Conservation (phyloP, 2,888 invertebrate species). For the Deroplatys truncata region DNA sequence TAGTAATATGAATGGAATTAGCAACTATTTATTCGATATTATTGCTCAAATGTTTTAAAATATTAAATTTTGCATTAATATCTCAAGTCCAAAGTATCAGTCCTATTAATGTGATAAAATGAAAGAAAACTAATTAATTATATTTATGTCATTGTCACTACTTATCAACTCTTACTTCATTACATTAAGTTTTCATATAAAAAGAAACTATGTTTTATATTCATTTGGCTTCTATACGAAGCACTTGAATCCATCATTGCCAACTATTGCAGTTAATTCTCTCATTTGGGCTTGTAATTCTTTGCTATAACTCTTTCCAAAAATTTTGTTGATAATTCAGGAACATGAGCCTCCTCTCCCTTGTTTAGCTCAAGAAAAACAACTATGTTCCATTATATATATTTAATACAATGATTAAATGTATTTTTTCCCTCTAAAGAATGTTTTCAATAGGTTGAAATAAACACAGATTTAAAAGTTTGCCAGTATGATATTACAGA, state of each 20-base stretch:
- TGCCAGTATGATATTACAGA: background rate
- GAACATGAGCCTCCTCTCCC: background rate
- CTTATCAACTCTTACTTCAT: background rate
- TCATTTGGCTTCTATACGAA: background rate
- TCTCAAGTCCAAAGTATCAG: conserved; percentile 4
- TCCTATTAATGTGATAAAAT: background rate
- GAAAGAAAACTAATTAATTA: background rate
- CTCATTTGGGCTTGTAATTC: background rate
- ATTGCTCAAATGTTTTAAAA: conserved; percentile 12
- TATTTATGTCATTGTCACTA: background rate
- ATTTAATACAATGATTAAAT: background rate
- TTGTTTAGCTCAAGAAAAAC: background rate
- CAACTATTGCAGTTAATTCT: background rate
- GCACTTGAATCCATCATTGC: background rate
- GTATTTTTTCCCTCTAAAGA: background rate
- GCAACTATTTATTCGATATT: background rate
- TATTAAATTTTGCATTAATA: conserved; percentile 9
- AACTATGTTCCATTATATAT: background rate
- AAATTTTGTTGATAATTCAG: background rate
- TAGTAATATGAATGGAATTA: background rate
- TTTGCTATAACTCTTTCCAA: background rate
- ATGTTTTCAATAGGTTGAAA: background rate
- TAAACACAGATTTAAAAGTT: background rate
- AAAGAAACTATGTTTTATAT: background rate
- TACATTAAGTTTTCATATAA: background rate